Evolutionary conservation across 2,888 invertebrate genomes (phyloP).

Genomic region (Listrodromus nycthemerus): DNA sequence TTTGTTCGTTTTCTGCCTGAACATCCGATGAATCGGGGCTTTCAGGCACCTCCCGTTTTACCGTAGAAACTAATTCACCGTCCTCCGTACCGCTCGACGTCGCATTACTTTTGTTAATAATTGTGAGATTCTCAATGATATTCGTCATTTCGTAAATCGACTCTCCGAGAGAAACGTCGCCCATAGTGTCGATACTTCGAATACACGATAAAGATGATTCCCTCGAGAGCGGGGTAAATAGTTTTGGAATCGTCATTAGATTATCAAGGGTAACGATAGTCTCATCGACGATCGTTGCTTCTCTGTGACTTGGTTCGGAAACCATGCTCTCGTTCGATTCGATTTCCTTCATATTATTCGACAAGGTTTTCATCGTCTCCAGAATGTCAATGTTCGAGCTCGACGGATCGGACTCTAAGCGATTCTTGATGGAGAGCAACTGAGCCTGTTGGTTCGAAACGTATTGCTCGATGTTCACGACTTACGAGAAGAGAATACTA

Average conservation of each 20-base stretch:
- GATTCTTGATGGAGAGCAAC: constrained; percentile 66
- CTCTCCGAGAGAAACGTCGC: background rate
- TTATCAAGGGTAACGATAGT: constrained; percentile 61
- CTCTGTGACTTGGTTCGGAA: constrained; percentile 38
- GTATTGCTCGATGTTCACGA: background rate
- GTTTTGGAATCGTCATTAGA: constrained; percentile 63
- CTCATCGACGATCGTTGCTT: constrained; percentile 61
- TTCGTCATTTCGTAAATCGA: constrained; percentile 21
- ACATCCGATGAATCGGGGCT: background rate
- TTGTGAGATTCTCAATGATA: background rate
- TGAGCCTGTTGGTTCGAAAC: constrained; percentile 65
- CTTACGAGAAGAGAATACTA: background rate
- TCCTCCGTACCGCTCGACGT: background rate
- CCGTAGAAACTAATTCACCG: background rate
- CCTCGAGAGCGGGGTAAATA: background rate
- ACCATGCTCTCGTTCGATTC: constrained; percentile 49
- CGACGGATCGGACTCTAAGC: constrained; percentile 62
- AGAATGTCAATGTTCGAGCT: constrained; percentile 56
- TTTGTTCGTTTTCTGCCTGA: constrained; percentile 18
- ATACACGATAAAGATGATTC: background rate
- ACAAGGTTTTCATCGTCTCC: constrained; percentile 52
- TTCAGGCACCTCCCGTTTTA: background rate
- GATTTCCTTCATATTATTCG: constrained; percentile 38
- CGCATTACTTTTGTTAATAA: constrained; percentile 1
- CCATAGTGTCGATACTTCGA: background rate